A percentile compares a stretch with the other conserved stretches of the same genome.
Evolutionary conservation across 2,113 vertebrate species (phyloP).

Genomic region (Ranitomeya imitator): DNA sequence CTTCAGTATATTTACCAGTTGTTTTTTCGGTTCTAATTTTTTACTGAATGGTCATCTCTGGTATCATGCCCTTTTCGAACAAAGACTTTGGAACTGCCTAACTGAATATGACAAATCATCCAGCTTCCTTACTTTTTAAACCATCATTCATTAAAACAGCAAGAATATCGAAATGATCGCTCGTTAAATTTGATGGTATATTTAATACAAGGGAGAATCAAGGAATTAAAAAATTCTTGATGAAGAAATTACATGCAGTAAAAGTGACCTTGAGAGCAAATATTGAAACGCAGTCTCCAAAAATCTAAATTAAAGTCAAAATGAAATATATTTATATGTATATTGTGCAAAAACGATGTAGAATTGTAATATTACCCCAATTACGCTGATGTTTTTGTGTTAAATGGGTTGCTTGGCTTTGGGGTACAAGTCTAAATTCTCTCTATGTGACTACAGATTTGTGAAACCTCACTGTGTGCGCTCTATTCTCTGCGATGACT

Average conservation of each 20-base stretch:
- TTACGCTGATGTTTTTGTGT: background rate
- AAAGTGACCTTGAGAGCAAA: constrained; percentile 35
- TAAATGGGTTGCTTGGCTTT: no score
- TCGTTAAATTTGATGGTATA: constrained; percentile 37
- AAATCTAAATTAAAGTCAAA: constrained; percentile 16
- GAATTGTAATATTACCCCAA: background rate
- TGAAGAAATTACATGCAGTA: constrained; percentile 29
- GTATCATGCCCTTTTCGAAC: background rate
- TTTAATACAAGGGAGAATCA: constrained; percentile 29
- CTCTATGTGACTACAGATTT: no score
- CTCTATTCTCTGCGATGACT: no score
- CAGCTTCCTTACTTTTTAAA: constrained; percentile 27
- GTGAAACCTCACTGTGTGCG: no score
- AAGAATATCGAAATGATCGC: constrained; percentile 36
- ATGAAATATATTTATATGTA: constrained; percentile 12
- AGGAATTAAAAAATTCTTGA: constrained; percentile 37
- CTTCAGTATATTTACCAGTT: background rate
- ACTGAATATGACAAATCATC: constrained; percentile 1
- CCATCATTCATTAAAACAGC: constrained; percentile 39
- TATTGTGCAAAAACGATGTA: constrained; percentile 6
- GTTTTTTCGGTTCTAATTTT: background rate
- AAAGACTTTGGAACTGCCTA: background rate
- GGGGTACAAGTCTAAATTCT: no score
- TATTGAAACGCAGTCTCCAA: background rate
- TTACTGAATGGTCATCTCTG: constrained; percentile 10